Evolutionary conservation across 2,888 invertebrate species (phyloP), one percentile per base, ranked within the genome.

Genomic region (Perizoma affinitatum): DNA sequence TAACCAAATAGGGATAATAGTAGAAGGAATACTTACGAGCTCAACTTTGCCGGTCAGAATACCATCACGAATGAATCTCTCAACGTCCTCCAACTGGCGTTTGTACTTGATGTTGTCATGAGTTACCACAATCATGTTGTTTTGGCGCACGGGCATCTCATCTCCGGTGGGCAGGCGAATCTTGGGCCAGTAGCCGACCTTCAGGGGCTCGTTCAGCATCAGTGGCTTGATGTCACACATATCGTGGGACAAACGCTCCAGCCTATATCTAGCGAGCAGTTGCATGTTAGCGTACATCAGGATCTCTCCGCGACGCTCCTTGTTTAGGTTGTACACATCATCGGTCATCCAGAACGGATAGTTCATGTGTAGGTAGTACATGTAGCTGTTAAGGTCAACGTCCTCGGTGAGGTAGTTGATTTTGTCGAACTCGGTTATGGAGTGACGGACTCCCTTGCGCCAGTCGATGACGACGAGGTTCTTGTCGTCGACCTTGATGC

Each of bases 371-470:
- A 93, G 90, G 82, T 95, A 93, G 86, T 94, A 95, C 88, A 95
- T 95, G 90, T 94, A 95, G 9, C 94, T 86, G 84, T 96, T 96
- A 9, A 96, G 88, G 66, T 96, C 96, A 54, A 96, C 88, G 79
- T 97, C 97, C 80, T 96, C 96, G 22, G 94, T 94, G 90, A 95
- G 96, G 85, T 97, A 97, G 48, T 93, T 88, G 63, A 96, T 73
- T 34, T 89, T 87, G 75, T 95, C 94, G 57, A 95, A 94, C 50
- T 93, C 89, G 73, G 94, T 92, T 43, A 94, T 66, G 36, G 93
- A 86, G 66, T 93, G 89, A 66, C 94, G 93, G 61, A 93, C 84
- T 48, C 94, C 94, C 68, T 95, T 94, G 79, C 95, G 95, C 92
- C 96, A 96, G 59, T 95, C 93, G 63, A 94, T 93, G 66, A 96